These are phyloP conservation scores for Myiotriccus ornatus DNA, from an alignment of 2,797 vertebrate genomes.

Conservation along the genomic window DNA sequence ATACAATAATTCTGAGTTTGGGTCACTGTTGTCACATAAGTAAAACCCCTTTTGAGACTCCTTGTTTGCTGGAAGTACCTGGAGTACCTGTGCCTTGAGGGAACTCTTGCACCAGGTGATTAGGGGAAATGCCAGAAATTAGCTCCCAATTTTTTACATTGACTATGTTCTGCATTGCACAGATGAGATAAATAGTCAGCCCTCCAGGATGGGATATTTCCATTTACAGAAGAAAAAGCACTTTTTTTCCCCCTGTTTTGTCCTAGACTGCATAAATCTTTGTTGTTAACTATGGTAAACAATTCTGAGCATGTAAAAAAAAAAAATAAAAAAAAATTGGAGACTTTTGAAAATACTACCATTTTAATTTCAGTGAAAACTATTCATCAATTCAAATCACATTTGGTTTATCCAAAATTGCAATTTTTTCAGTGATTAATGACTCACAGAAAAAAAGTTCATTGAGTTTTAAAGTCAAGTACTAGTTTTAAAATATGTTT, in stretches of 20 bases:
- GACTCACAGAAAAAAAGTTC: neutral
- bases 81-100: neutral
- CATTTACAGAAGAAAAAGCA: neutral
- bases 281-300: neutral
- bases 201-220: neutral
- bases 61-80: neutral
- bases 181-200: neutral
- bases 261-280: neutral
- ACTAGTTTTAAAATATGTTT: neutral
- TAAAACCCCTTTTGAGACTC: neutral
- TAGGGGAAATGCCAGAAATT: neutral
- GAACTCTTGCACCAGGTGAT: neutral
- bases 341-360: neutral
- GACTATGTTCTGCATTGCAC: neutral
- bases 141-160: neutral
- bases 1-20: neutral
- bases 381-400: neutral
- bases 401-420: neutral
- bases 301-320: neutral
- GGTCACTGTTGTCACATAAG: neutral
- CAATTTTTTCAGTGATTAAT: neutral
- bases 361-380: neutral
- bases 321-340: too few species aligned
- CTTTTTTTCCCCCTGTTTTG: accelerated
- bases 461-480: neutral